A percentile compares a stretch with the other conserved stretches of the same genome.
Conservation (phyloP, 2,888 invertebrate genomes). For the Pollenia amentaria region DNA sequence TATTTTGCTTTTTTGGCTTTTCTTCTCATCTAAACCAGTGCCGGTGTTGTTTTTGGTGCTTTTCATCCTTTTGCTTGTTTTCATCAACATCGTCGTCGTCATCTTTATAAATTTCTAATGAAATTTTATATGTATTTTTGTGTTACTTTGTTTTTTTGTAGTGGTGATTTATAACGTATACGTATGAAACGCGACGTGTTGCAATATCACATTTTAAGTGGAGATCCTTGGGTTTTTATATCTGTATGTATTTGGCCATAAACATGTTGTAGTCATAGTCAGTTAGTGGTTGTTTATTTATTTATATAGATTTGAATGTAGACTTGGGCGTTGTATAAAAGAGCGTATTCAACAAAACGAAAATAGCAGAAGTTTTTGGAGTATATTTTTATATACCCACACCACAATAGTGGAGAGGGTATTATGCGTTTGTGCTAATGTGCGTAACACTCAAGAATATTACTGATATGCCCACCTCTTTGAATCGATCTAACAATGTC, state of each 20-base stretch:
- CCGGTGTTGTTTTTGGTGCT: conserved; percentile 16
- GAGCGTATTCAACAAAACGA: conserved; percentile 13
- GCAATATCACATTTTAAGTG: conserved; percentile 50
- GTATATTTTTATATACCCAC: neutral
- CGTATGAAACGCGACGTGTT: conserved; percentile 50
- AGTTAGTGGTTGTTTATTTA: conserved; percentile 60
- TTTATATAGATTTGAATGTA: conserved; percentile 38
- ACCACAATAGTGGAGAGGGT: no score
- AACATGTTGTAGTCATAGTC: conserved; percentile 43
- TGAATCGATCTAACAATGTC: no score
- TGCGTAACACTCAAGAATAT: no score
- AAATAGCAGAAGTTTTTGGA: neutral
- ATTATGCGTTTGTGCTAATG: no score
- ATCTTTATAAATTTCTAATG: conserved; percentile 70
- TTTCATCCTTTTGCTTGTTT: conserved; percentile 27
- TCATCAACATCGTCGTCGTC: conserved; percentile 33
- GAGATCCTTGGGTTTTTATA: neutral
- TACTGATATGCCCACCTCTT: no score
- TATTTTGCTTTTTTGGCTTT: conserved; percentile 18
- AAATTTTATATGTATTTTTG: conserved; percentile 57
- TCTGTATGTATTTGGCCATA: neutral
- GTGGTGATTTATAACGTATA: conserved; percentile 49
- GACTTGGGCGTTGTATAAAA: neutral
- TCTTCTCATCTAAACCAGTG: conserved; percentile 25
- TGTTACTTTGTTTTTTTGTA: conserved; percentile 43